Evolutionary conservation across 92 coral and sea anemone genomes (phyloP), one percentile per base, ranked within the genome.

Genomic region (Montipora capitata): DNA sequence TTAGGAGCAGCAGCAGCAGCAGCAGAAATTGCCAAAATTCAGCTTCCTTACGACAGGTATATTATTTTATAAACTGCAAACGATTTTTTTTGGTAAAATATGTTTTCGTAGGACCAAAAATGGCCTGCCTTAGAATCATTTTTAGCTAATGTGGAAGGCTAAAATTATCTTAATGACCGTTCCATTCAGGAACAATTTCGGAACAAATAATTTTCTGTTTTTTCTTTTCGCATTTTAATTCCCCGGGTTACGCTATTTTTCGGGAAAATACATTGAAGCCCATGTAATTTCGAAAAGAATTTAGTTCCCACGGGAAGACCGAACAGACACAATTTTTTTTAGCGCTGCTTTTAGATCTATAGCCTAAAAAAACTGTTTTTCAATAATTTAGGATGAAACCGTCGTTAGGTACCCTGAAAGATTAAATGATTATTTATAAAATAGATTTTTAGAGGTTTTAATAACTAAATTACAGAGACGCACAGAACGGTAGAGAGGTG

Each of bases 291-390:
- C 10, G 0, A 56, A 56, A 56, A 56, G 62, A 56, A 56, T 56
- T 56, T 2, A 56, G 62, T 56, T 56, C 9, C 62, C 62, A 5
- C 62, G 62, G 62, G n/a, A 56, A 56, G 62, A 56, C 62, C 17
- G 62, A 56, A 56, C 62, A 56, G 62, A 56, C 62, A 56, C 62
- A 56, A 56, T 0, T 56, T 56, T 56, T 56, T 56, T 56, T 56
- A 56, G 62, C 70, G 70, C 72, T 67, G 72, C 15, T 67, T 67
- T 67, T 67, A 67, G 72, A 67, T 20, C 72, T 35, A 67, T 20
- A 67, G 43, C 72, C 72, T 35, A 67, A 67, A 5, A 5, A 67
- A 67, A 67, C 1, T 7, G 7, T 67, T 20, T 67, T 35, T 40
- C 16, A 64, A 16, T 16, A 38, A 64, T 64, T 64, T 20, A 64